Evolutionary conservation across 2,113 vertebrate genomes (phyloP).

Genomic region (Lichenostomus cassidix): DNA sequence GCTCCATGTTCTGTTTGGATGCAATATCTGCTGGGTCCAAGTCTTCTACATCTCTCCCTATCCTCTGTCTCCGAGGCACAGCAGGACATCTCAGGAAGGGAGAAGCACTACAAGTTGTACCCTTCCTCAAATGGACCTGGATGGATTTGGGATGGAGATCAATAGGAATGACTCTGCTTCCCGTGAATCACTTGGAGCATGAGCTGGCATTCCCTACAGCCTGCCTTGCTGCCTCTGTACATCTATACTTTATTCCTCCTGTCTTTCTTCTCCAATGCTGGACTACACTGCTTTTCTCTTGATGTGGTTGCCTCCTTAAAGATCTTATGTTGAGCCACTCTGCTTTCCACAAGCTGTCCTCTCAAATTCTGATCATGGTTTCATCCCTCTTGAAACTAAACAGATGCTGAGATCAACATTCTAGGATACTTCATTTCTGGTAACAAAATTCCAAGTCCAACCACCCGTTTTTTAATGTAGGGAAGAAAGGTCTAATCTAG

Average conservation of each 20-base stretch:
- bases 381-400: neutral
- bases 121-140: neutral
- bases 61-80: neutral
- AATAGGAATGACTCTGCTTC: neutral
- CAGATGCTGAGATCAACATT: neutral
- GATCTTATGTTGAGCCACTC: neutral
- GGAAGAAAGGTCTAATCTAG: neutral
- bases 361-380: neutral
- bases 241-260: neutral
- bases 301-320: neutral
- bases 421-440: neutral
- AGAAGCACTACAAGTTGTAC: neutral
- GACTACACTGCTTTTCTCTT: neutral
- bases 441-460: neutral
- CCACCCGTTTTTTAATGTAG: neutral
- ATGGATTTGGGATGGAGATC: neutral
- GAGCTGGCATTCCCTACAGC: neutral
- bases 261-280: neutral
- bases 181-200: neutral
- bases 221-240: neutral
- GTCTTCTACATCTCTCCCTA: neutral
- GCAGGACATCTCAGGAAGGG: neutral
- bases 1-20: slow-evolving; percentile 4
- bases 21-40: neutral
- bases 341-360: neutral